phyloP scores from a whole-genome alignment of 1,140 invertebrate species.

The Odontomachus brunneus region DNA sequence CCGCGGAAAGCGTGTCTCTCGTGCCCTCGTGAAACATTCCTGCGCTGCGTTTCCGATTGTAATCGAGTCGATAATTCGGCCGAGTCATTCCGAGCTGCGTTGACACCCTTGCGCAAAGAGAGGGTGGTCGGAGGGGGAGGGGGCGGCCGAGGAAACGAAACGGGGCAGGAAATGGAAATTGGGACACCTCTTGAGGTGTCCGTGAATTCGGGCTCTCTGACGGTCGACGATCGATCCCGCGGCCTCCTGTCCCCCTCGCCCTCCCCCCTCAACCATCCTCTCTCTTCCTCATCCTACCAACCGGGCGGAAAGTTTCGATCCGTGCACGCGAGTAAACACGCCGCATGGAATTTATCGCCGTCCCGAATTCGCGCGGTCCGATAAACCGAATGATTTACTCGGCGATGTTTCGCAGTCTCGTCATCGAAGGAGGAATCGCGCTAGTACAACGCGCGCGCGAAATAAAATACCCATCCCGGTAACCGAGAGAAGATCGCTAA shows the following conservation, averaged over 20 bases:
- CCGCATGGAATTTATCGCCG: constrained; percentile 66
- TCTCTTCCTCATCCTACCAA: not conserved
- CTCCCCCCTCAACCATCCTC: not conserved
- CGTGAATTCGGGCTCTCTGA: constrained; percentile 49
- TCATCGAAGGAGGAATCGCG: constrained; percentile 46
- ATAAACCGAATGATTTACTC: constrained; percentile 67
- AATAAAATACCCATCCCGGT: constrained; percentile 36
- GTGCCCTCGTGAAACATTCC: constrained; percentile 39
- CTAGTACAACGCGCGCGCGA: constrained; percentile 22
- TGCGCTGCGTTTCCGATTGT: constrained; percentile 44
- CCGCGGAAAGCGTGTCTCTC: not conserved
- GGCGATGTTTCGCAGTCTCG: constrained; percentile 39
- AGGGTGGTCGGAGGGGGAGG: constrained; percentile 9
- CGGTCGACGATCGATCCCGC: constrained; percentile 43
- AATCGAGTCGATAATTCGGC: constrained; percentile 56
- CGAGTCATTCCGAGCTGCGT: constrained; percentile 22
- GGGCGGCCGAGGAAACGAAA: constrained; percentile 6
- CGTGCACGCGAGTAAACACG: constrained; percentile 63
- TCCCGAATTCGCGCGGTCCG: constrained; percentile 61
- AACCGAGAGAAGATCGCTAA: not conserved
- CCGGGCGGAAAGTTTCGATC: constrained; percentile 58
- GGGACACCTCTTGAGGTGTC: constrained; percentile 54
- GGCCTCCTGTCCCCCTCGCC: not conserved
- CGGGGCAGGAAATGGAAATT: constrained; percentile 50
- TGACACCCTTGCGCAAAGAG: constrained; percentile 46